A percentile compares a stretch with the other conserved stretches of the same genome.
Conservation (phyloP, 2,113 vertebrate species). For the Eretmochelys imbricata region DNA sequence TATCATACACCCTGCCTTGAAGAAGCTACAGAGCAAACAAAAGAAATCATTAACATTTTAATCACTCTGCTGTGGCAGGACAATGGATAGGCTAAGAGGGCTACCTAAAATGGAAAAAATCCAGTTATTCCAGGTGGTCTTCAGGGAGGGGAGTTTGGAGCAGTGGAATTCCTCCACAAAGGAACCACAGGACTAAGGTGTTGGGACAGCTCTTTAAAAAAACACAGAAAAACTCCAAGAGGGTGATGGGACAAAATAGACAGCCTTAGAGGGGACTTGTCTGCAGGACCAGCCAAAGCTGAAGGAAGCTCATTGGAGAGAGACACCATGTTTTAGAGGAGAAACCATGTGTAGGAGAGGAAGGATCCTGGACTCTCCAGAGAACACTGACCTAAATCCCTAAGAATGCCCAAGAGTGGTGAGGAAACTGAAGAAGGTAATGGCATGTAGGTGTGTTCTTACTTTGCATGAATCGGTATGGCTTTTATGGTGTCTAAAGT, state of each 20-base stretch:
- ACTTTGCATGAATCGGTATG: not conserved
- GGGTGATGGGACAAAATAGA: not conserved
- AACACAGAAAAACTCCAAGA: too few relatives aligned
- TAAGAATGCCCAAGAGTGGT: not conserved
- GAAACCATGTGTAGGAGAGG: not conserved
- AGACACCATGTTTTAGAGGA: not conserved
- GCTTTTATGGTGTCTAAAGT: not conserved
- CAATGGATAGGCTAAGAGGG: too few relatives aligned
- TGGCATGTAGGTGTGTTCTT: not conserved
- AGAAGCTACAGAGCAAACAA: too few relatives aligned
- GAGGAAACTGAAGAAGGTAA: not conserved
- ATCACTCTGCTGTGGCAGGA: too few relatives aligned
- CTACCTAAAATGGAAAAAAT: too few relatives aligned
- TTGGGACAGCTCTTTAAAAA: too few relatives aligned
- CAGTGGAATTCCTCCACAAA: too few relatives aligned
- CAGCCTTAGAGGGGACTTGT: not conserved
- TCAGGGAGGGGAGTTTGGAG: too few relatives aligned
- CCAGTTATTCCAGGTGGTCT: too few relatives aligned
- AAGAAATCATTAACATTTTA: too few relatives aligned
- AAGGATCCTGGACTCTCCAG: not conserved
- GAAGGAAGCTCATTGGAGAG: not conserved
- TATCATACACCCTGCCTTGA: too few relatives aligned
- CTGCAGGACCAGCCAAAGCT: not conserved
- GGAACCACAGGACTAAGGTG: too few relatives aligned
- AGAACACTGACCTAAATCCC: not conserved